These are phyloP conservation scores for Corythornis cristatus DNA, from an alignment of 2,113 vertebrate species.

Conservation along the genomic window DNA sequence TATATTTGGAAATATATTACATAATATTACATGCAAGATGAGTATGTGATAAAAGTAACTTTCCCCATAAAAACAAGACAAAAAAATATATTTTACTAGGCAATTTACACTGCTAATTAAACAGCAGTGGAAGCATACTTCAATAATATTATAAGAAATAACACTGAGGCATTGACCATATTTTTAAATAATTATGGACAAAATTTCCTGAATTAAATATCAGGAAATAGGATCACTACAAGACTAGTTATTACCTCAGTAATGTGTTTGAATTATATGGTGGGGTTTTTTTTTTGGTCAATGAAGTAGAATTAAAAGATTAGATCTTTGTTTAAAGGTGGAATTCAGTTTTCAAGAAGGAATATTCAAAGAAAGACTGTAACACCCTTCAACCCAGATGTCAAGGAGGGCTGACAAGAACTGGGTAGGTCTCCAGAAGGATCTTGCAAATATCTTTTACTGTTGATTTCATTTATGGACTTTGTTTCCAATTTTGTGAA, in stretches of 20 bases:
- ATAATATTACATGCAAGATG: neutral
- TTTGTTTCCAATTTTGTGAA: neutral
- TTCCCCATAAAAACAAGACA: slow-evolving; percentile 23
- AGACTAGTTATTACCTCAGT: neutral
- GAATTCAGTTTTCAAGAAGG: neutral
- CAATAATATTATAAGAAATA: slow-evolving; percentile 40
- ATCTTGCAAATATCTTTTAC: neutral
- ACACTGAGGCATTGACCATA: neutral
- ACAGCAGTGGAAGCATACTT: slow-evolving; percentile 16
- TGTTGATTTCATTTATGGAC: neutral
- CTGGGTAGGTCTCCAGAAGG: neutral
- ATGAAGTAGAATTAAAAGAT: neutral
- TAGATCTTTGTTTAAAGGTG: neutral
- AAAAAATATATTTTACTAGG: slow-evolving; percentile 33
- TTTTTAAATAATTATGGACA: slow-evolving; percentile 5
- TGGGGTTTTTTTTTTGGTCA: neutral
- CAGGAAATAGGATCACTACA: neutral
- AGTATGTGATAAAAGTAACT: neutral
- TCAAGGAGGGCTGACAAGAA: neutral
- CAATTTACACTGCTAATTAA: slow-evolving; percentile 39
- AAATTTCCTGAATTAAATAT: neutral
- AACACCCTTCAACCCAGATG: neutral
- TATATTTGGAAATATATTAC: neutral
- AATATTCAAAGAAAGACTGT: neutral
- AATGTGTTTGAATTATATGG: neutral